Base-by-base conservation (phyloP, 2,888 invertebrate genomes). In the Boloria euphrosyne region DNA sequence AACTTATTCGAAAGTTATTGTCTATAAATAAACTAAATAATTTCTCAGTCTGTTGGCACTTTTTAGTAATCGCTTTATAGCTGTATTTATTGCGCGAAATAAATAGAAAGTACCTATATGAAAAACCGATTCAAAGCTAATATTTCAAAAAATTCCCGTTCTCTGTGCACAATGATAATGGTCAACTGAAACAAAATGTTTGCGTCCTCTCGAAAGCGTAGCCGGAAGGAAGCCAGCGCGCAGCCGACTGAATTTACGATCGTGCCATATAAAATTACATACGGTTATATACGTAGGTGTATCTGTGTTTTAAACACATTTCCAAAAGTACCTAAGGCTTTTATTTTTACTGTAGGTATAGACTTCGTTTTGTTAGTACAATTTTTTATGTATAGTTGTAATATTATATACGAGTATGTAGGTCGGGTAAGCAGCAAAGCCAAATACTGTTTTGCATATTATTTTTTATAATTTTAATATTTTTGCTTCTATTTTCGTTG, bases 161-260 rank as follows among this genome's bases (percentile, higher is more conserved):
- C 49, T 65, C 66, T 53, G 53, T 50, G 44, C 68, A 65, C 63
- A 54, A 66, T 59, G 71, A 71, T 71, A 73, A 73, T 68, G 60
- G 68, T 46, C 61, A 67, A 63, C 64, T 61, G 71, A 67, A 68
- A 69, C 72, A 69, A 71, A 73, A 70, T 72, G 70, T 71, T 71
- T 69, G 70, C 57, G 68, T 69, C 67, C 71, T 38, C 70, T 66
- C 66, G 65, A 64, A 66, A 68, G 80, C 83, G 80, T 78, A 70
- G 67, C 66, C 80, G 81, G 84, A 84, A 84, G 87, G 84, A 86
- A 85, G 75, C 77, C 77, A 77, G 76, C 75, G 80, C 82, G 82
- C 79, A 75, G 73, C 71, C 76, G 76, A 71, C 78, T 75, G 77
- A 83, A 87, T 87, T 87, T 87, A 87, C 83, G 85, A 80, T 70